Conservation (phyloP, 2,797 vertebrate species). For the Microtus obscurus region DNA sequence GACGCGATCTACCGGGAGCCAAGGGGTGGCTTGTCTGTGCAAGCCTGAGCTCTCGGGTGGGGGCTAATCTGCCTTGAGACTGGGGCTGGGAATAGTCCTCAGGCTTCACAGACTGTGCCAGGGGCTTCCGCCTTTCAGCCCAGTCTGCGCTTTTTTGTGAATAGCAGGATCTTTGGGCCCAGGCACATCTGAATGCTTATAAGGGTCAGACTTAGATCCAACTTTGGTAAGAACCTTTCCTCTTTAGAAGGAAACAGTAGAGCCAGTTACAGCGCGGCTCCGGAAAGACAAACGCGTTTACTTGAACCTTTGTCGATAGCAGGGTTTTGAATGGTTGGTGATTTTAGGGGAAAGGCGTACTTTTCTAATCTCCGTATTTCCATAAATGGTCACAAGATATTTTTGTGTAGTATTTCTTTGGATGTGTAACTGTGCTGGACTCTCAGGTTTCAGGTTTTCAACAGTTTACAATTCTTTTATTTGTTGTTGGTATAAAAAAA, state of each 20-base stretch:
- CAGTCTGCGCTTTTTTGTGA: slow-evolving; percentile 81
- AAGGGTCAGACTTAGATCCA: slow-evolving; percentile 78
- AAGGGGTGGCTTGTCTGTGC: neutral
- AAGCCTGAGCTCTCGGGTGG: neutral
- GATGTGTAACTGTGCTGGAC: slow-evolving; percentile 61
- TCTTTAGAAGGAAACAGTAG: slow-evolving; percentile 73
- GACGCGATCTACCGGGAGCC: neutral
- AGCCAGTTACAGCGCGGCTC: slow-evolving; percentile 70
- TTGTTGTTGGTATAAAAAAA: slow-evolving; percentile 72
- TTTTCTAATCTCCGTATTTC: slow-evolving; percentile 77
- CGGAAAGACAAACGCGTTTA: slow-evolving; percentile 69
- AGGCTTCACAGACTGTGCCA: neutral
- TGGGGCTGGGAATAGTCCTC: slow-evolving; percentile 23
- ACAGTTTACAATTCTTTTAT: slow-evolving; percentile 77
- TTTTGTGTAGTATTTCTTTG: slow-evolving; percentile 81
- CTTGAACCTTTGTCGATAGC: slow-evolving; percentile 72
- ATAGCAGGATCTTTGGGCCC: slow-evolving; percentile 84
- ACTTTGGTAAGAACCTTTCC: slow-evolving; percentile 74
- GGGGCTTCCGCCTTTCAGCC: slow-evolving; percentile 51
- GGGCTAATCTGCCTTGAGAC: slow-evolving; percentile 27
- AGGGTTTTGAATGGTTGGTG: slow-evolving; percentile 75
- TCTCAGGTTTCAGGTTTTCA: slow-evolving; percentile 79
- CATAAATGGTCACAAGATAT: slow-evolving; percentile 82
- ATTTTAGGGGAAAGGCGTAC: slow-evolving; percentile 52
- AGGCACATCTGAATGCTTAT: slow-evolving; percentile 63